A percentile compares a stretch with the other conserved stretches of the same genome.
Conservation (phyloP, 2,797 vertebrate genomes). For the Novumbra hubbsi region DNA sequence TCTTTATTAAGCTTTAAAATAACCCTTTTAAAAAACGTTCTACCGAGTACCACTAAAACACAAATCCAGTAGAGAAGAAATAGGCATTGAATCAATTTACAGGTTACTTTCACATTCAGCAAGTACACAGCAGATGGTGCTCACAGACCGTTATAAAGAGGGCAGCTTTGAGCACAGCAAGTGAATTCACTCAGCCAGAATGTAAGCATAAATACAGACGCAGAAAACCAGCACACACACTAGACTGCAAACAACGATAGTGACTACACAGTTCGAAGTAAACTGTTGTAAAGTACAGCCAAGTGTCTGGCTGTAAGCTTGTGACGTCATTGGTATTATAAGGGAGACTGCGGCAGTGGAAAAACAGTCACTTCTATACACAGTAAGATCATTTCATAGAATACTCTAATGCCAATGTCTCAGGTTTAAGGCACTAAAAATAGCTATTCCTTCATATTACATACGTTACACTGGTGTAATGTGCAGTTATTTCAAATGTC, state of each 20-base stretch:
- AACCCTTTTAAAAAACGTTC: neutral
- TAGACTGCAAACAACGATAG: neutral
- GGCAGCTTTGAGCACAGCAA: neutral
- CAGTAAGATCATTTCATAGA: neutral
- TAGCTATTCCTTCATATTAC: neutral
- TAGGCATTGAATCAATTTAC: neutral
- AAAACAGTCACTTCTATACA: too few species aligned
- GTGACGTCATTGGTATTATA: neutral
- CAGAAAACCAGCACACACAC: neutral
- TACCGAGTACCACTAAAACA: neutral
- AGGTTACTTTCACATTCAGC: slow-evolving; percentile 1
- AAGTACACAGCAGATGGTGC: neutral
- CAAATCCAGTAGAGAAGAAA: neutral
- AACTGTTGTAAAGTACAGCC: neutral
- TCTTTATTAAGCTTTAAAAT: neutral
- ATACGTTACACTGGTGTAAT: neutral
- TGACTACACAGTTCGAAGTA: neutral
- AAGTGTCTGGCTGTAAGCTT: neutral
- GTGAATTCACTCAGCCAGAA: neutral
- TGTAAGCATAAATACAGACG: neutral
- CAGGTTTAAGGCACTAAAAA: neutral
- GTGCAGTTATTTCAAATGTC: neutral
- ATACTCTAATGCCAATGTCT: neutral
- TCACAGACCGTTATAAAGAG: neutral
- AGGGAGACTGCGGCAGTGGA: neutral